Percentiles rank a stretch among this genome's conserved stretches.
phyloP scores from a whole-genome alignment of 2,888 invertebrate genomes.

The Patella pellucida region DNA sequence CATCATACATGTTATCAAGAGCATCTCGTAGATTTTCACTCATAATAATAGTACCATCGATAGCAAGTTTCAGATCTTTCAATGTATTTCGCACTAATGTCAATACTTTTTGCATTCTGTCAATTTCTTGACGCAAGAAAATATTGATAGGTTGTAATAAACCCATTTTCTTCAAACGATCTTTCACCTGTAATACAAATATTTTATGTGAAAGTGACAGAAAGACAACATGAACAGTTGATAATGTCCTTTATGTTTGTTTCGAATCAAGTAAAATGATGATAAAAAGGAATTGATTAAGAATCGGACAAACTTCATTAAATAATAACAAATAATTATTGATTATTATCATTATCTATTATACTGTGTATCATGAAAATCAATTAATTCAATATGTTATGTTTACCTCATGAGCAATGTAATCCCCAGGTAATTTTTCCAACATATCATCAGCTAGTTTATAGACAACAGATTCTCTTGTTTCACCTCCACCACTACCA shows the following conservation, averaged over 20 bases:
- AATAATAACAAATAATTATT: too few relatives aligned
- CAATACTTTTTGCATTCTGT: conserved; percentile 89
- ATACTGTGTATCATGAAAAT: too few relatives aligned
- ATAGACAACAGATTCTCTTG: conserved; percentile 92
- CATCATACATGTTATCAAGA: conserved; percentile 96
- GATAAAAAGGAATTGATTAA: too few relatives aligned
- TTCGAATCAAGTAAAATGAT: too few relatives aligned
- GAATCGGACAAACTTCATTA: too few relatives aligned
- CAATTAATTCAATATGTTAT: too few relatives aligned
- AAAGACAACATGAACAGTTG: too few relatives aligned
- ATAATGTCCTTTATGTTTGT: too few relatives aligned
- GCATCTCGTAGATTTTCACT: conserved; percentile 89
- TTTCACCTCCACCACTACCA: conserved; percentile 88
- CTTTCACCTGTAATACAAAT: conserved; percentile 73
- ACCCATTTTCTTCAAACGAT: conserved; percentile 91
- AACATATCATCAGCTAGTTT: conserved; percentile 94
- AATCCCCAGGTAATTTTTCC: conserved; percentile 86
- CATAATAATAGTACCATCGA: conserved; percentile 98
- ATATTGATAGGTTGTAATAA: conserved; percentile 95
- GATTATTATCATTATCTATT: too few relatives aligned
- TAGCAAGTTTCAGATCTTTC: conserved; percentile 91
- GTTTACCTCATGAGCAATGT: conserved; percentile 84
- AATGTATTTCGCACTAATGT: conserved; percentile 83
- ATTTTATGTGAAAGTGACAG: too few relatives aligned
- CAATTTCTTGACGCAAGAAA: conserved; percentile 83